Percentiles rank a stretch among this genome's conserved stretches.
Evolutionary conservation across 2,797 vertebrate species (phyloP).

Genomic region (Phalanger gymnotis): DNA sequence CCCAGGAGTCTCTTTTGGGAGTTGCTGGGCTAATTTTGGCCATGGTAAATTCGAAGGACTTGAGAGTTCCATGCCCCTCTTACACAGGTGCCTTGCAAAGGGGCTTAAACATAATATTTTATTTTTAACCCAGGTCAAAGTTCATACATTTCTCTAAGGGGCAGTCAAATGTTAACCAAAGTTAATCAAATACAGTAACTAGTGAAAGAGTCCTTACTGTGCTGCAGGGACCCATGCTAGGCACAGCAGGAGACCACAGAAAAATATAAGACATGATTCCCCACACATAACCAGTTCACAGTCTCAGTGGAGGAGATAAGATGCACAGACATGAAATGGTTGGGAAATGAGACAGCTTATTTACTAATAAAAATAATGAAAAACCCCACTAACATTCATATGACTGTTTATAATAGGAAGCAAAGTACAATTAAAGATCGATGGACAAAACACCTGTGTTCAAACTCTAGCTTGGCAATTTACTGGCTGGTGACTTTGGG

Average conservation of each 20-base stretch:
- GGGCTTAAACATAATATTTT: slow-evolving; percentile 8
- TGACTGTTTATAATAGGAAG: not conserved
- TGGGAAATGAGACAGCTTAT: not conserved
- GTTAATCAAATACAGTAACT: not conserved
- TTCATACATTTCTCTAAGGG: slow-evolving; percentile 25
- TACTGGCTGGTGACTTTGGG: not conserved
- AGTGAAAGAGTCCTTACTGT: not conserved
- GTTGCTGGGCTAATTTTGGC: not conserved
- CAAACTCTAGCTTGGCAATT: not conserved
- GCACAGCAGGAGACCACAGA: not conserved
- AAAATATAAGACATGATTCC: slow-evolving; percentile 32
- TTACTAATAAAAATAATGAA: not conserved
- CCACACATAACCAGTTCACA: not conserved
- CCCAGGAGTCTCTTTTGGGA: not conserved
- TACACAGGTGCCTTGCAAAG: slow-evolving; percentile 26
- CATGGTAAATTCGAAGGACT: slow-evolving; percentile 51
- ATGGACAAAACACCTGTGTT: not conserved
- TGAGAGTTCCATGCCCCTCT: slow-evolving; percentile 34
- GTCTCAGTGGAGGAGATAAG: not conserved
- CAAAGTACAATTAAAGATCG: not conserved
- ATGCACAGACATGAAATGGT: not conserved
- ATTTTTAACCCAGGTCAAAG: slow-evolving; percentile 7
- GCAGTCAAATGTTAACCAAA: not conserved
- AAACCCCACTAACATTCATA: not conserved
- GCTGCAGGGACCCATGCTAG: not conserved